phyloP scores from a whole-genome alignment of 53 echinoderm and acorn worm genomes.

The Henricia sp. region DNA sequence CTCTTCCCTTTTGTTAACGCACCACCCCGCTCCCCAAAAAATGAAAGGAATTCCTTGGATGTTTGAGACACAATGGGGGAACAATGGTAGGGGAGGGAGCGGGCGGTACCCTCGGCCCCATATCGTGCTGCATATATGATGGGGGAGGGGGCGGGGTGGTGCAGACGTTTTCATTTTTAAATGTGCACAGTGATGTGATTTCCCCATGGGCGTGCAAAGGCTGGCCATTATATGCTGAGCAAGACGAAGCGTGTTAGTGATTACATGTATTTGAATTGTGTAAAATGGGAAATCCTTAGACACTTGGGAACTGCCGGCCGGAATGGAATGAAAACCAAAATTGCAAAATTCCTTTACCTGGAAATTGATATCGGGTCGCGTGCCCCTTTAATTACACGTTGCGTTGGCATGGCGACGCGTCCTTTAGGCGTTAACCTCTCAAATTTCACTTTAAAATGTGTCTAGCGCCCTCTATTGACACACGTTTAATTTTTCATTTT shows the following conservation, averaged over 20 bases:
- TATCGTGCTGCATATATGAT: no score
- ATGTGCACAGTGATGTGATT: no score
- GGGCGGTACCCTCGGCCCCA: no score
- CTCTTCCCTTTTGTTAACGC: no score
- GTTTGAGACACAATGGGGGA: no score
- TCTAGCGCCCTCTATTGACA: conserved; percentile 46
- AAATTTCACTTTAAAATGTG: neutral
- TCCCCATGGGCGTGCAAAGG: no score
- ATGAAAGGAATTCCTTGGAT: no score
- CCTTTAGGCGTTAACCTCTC: conserved; percentile 20
- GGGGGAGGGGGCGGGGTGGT: no score
- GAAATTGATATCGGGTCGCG: neutral
- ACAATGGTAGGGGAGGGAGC: no score
- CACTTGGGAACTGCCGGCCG: neutral
- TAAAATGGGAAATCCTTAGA: neutral
- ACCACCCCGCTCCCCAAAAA: no score
- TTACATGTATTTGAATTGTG: neutral
- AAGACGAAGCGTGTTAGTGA: neutral
- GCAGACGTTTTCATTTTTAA: no score
- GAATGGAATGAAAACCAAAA: neutral
- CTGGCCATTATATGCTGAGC: neutral
- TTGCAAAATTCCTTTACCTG: neutral
- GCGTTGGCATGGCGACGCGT: conserved; percentile 57
- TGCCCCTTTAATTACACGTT: neutral
- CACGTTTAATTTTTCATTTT: neutral